Evolutionary conservation across 2,113 vertebrate genomes (phyloP).

Genomic region (Archilochus colubris): DNA sequence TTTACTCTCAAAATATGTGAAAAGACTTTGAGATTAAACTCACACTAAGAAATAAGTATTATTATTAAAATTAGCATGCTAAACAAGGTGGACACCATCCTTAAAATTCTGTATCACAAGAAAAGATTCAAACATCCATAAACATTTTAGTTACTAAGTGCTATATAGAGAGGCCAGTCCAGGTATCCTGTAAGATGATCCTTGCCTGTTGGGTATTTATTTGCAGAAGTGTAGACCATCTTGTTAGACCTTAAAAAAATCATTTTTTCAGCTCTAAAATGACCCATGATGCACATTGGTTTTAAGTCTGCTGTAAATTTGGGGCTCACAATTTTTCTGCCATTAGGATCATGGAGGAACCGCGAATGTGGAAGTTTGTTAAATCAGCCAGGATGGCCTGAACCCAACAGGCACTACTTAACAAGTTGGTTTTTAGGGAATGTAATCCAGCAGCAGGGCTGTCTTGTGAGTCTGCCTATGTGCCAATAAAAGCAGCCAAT

Average conservation of each 20-base stretch:
- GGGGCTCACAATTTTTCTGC: not conserved
- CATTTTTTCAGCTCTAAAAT: not conserved
- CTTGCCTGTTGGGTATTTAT: not conserved
- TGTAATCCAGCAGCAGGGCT: not conserved
- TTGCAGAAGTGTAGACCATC: not conserved
- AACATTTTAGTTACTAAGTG: not conserved
- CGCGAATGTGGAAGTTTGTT: not conserved
- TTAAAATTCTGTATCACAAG: not conserved
- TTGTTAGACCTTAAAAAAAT: not conserved
- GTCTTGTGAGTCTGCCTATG: conserved; percentile 22
- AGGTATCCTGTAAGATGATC: not conserved
- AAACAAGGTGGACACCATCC: not conserved
- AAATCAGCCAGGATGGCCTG: conserved; percentile 28
- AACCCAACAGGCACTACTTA: not conserved
- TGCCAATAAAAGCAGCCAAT: conserved; percentile 41
- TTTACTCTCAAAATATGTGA: not conserved
- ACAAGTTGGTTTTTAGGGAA: conserved; percentile 15
- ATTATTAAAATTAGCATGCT: not conserved
- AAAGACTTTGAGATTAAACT: not conserved
- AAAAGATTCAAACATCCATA: not conserved
- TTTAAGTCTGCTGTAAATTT: not conserved
- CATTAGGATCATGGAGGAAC: not conserved
- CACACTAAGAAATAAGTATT: not conserved
- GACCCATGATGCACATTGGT: not conserved
- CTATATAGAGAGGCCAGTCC: not conserved